These are phyloP conservation scores for Venustoraphidia nigricollis DNA, from an alignment of 2,888 invertebrate genomes.

Conservation along the genomic window DNA sequence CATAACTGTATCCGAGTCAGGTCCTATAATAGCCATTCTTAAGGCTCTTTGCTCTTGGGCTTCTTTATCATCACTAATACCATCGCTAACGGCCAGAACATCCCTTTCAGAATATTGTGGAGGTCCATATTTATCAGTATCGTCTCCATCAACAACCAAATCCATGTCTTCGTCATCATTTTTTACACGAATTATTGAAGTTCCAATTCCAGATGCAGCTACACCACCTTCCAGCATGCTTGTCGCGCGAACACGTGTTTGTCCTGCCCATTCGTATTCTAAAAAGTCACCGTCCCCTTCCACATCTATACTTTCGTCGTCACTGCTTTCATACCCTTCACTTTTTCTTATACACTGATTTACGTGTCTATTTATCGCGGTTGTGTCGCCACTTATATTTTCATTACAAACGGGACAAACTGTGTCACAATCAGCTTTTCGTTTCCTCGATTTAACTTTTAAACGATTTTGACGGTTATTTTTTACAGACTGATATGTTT, in stretches of 20 bases:
- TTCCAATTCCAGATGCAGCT: constrained; percentile 32
- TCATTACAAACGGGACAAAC: constrained; percentile 74
- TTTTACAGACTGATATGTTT: constrained; percentile 58
- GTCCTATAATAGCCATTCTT: constrained; percentile 33
- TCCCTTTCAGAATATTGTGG: constrained; percentile 73
- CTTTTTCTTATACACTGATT: constrained; percentile 46
- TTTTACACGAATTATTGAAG: constrained; percentile 22
- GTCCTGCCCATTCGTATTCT: constrained; percentile 87
- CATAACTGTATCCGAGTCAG: constrained; percentile 16
- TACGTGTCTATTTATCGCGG: constrained; percentile 48
- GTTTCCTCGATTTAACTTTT: constrained; percentile 48
- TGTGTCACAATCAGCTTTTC: constrained; percentile 44
- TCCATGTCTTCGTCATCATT: constrained; percentile 50
- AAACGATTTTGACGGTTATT: constrained; percentile 55
- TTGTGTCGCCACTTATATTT: constrained; percentile 40
- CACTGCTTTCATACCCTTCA: constrained; percentile 27
- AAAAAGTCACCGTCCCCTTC: constrained; percentile 51
- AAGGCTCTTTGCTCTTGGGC: constrained; percentile 39
- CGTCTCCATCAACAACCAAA: constrained; percentile 77
- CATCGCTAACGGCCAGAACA: constrained; percentile 36
- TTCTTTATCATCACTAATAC: constrained; percentile 17
- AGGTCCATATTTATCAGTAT: constrained; percentile 71
- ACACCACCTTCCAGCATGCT: constrained; percentile 53
- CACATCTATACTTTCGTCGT: constrained; percentile 68
- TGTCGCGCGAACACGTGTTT: constrained; percentile 61